Conservation (phyloP, 2,797 vertebrate genomes). For the Eleutherodactylus coqui region DNA sequence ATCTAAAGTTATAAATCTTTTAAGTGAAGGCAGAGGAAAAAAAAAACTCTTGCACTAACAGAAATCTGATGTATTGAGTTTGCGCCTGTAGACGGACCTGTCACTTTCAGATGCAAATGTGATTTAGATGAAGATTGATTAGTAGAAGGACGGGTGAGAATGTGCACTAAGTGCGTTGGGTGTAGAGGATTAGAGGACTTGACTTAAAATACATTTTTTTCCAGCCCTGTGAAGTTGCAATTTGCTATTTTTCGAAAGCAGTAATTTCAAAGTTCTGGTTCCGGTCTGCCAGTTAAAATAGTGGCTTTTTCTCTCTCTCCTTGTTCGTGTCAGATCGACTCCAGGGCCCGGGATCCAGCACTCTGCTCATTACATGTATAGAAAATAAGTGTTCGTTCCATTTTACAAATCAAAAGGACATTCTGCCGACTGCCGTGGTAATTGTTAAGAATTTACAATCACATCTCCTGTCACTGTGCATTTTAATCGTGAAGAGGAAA, state of each 20-base stretch:
- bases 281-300: constrained; percentile 3
- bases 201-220: constrained; percentile 23
- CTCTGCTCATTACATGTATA: constrained; percentile 22
- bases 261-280: background rate
- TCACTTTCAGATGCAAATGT: constrained; percentile 51
- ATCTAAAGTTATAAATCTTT: constrained; percentile 62
- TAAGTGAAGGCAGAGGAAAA: constrained; percentile 37
- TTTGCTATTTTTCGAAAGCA: constrained; percentile 28
- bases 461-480: constrained; percentile 57
- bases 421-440: constrained; percentile 33
- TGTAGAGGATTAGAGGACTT: background rate
- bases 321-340: constrained; percentile 20
- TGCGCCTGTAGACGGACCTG: constrained; percentile 2
- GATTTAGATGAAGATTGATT: constrained; percentile 57
- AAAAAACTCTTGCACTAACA: constrained; percentile 1
- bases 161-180: constrained; percentile 30
- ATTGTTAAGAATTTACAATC: constrained; percentile 59
- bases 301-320: constrained; percentile 12
- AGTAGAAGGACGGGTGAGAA: constrained; percentile 5
- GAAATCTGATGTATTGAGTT: constrained; percentile 35
- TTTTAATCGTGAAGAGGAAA: constrained; percentile 59
- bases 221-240: background rate
- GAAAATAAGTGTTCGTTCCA: constrained; percentile 56
- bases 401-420: constrained; percentile 60
- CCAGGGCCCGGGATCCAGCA: constrained; percentile 11